A percentile compares a stretch with the other conserved stretches of the same genome.
Conservation (phyloP, 2,113 vertebrate genomes). For the Gobio gobio region DNA sequence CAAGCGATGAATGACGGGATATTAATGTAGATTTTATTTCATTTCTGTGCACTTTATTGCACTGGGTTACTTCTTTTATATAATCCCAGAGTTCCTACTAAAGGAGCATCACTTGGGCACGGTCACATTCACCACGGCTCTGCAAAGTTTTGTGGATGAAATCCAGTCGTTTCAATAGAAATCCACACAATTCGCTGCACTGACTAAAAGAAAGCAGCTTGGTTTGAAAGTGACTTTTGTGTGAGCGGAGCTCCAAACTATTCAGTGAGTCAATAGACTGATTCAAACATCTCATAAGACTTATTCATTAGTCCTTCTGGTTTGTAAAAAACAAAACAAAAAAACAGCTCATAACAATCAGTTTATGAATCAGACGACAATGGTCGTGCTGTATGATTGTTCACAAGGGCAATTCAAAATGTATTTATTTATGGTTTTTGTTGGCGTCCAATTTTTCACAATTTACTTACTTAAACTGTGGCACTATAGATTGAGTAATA, state of each 20-base stretch:
- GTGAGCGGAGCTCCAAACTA: neutral
- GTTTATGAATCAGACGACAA: neutral
- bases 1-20: neutral
- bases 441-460: neutral
- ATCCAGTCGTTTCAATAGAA: neutral
- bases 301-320: neutral
- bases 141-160: neutral
- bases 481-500: neutral
- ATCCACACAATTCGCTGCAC: neutral
- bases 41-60: neutral
- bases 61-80: neutral
- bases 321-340: neutral
- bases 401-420: neutral
- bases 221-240: too few relatives aligned
- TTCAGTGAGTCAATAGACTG: neutral
- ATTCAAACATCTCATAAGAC: neutral
- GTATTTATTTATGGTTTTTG: too few relatives aligned
- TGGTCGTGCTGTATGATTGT: neutral
- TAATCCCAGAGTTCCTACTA: neutral
- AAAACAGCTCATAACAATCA: neutral
- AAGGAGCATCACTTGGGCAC: neutral
- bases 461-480: neutral
- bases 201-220: neutral
- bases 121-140: neutral
- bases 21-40: neutral